Conservation (phyloP, 2,888 invertebrate species). For the Julus scandinavius region DNA sequence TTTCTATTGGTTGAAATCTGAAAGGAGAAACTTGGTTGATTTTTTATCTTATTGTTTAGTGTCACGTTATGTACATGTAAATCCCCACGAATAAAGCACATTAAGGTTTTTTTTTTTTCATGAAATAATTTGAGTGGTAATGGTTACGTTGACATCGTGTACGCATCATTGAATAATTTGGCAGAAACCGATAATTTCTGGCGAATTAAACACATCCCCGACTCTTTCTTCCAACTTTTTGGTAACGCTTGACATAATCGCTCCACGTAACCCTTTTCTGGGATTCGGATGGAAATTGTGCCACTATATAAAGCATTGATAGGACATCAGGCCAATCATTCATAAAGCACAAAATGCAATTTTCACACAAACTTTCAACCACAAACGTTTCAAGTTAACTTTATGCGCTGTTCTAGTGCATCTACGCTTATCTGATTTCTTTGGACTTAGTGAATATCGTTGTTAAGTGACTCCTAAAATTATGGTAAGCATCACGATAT, state of each 20-base stretch:
- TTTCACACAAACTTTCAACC: neutral
- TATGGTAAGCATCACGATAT: too few relatives aligned
- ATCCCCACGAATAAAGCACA: neutral
- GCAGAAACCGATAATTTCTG: slow-evolving; percentile 33
- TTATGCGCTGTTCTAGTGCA: neutral
- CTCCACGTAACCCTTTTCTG: slow-evolving; percentile 9
- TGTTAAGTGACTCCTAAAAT: too few relatives aligned
- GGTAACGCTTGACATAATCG: neutral
- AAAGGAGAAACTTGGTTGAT: slow-evolving; percentile 2
- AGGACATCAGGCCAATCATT: slow-evolving; percentile 4
- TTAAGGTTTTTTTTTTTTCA: neutral
- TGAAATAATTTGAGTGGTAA: neutral
- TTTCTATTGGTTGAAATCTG: neutral
- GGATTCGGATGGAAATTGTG: neutral
- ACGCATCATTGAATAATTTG: slow-evolving; percentile 6
- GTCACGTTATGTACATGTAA: neutral
- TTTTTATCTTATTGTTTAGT: neutral
- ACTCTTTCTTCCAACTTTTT: neutral
- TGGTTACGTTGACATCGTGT: slow-evolving; percentile 24
- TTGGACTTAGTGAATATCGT: too few relatives aligned
- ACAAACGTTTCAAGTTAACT: neutral
- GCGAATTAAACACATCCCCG: neutral
- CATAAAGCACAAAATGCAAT: slow-evolving; percentile 17
- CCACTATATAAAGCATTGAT: slow-evolving; percentile 21
- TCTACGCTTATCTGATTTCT: neutral